phyloP scores from a whole-genome alignment of 2,113 vertebrate genomes.

The Pitta sordida region DNA sequence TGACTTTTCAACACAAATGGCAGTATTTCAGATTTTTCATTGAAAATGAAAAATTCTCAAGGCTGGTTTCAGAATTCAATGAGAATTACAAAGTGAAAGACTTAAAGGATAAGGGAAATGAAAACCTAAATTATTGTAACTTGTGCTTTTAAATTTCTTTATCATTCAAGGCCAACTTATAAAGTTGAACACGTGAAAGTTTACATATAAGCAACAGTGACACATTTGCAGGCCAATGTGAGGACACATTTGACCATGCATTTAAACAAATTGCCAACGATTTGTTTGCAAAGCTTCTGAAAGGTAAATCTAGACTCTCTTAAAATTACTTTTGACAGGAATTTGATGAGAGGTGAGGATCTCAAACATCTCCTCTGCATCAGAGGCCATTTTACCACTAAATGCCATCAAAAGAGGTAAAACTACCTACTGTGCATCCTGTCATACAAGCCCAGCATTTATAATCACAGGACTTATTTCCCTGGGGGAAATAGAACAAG shows the following conservation, averaged over 20 bases:
- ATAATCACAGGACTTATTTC: background rate
- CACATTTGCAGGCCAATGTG: background rate
- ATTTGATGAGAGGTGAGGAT: background rate
- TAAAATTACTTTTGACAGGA: background rate
- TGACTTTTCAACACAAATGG: background rate
- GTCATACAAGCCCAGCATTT: background rate
- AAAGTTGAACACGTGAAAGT: conserved; percentile 10
- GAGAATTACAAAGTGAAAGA: background rate
- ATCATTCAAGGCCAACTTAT: conserved; percentile 4
- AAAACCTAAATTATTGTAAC: background rate
- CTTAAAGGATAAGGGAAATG: background rate
- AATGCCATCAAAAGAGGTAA: background rate
- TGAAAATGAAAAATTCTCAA: background rate
- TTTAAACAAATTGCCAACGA: background rate
- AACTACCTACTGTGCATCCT: background rate
- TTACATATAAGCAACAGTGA: background rate
- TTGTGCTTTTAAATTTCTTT: conserved; percentile 35
- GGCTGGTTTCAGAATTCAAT: background rate
- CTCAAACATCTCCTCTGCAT: background rate
- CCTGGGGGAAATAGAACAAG: background rate
- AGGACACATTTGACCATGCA: background rate
- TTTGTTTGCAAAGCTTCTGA: background rate
- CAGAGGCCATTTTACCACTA: background rate
- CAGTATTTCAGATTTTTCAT: background rate
- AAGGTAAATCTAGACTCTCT: background rate